Conservation (phyloP, 2,888 invertebrate genomes). For the Pseudeuparius sepicola region DNA sequence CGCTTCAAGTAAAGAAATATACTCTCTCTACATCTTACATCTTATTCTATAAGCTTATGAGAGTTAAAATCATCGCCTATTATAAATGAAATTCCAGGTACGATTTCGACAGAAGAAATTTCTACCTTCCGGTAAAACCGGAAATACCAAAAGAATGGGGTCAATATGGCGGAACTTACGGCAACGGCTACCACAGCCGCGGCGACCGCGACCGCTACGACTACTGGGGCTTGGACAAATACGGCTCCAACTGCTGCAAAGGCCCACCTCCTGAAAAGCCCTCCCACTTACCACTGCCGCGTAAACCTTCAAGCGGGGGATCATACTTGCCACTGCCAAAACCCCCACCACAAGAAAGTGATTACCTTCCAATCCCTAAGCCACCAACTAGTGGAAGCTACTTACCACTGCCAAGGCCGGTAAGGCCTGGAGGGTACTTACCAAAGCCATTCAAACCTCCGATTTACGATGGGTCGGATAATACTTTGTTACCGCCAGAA, state of each 20-base stretch:
- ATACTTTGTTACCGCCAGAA: conserved; percentile 29
- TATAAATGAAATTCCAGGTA: conserved; percentile 17
- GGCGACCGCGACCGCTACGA: conserved; percentile 27
- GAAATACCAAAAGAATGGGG: conserved; percentile 35
- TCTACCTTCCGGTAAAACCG: conserved; percentile 31
- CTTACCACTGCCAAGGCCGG: conserved; percentile 18
- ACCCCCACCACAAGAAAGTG: not conserved
- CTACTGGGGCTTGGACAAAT: conserved; percentile 31
- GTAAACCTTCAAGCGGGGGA: conserved; percentile 9
- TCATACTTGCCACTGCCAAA: conserved; percentile 14
- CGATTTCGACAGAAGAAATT: conserved; percentile 22
- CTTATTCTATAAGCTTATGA: too few relatives aligned
- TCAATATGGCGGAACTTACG: conserved; percentile 35
- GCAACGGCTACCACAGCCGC: conserved; percentile 25
- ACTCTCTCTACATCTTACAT: too few relatives aligned
- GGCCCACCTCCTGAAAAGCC: not conserved
- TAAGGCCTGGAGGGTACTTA: conserved; percentile 15
- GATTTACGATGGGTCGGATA: conserved; percentile 19
- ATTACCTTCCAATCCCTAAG: conserved; percentile 5
- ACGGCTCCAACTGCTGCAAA: conserved; percentile 4
- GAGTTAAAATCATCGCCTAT: too few relatives aligned
- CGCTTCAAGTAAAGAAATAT: too few relatives aligned
- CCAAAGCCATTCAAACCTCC: too few relatives aligned
- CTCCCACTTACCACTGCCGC: conserved; percentile 8
- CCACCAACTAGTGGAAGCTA: conserved; percentile 18